Evolutionary conservation across 2,888 invertebrate species (phyloP).

Genomic region (Andricus quercusramuli): DNA sequence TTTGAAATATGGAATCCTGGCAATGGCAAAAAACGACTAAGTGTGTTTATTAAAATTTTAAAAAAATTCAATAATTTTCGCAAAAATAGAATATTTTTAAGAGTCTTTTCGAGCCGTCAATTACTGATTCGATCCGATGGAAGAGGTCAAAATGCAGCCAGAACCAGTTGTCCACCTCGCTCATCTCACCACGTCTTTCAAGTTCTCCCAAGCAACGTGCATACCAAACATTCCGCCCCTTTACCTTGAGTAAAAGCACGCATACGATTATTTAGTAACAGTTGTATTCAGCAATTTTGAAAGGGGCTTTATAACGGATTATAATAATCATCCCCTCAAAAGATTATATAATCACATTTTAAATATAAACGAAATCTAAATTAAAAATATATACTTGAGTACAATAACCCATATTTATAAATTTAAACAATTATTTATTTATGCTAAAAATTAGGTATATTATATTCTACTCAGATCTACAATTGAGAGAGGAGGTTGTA

Average conservation of each 20-base stretch:
- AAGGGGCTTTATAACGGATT: slow-evolving; percentile 4
- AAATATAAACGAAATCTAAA: neutral
- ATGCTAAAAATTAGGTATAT: neutral
- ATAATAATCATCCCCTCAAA: neutral
- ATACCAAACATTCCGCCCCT: slow-evolving; percentile 70
- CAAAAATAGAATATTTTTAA: slow-evolving; percentile 4
- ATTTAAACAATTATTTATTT: slow-evolving; percentile 11
- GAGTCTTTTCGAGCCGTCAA: slow-evolving; percentile 27
- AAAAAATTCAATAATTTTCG: neutral
- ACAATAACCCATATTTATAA: too few relatives aligned
- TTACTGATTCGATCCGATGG: slow-evolving; percentile 25
- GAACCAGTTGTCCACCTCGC: slow-evolving; percentile 52
- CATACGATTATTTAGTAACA: slow-evolving; percentile 47
- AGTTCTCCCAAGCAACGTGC: slow-evolving; percentile 57
- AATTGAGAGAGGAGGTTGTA: slow-evolving; percentile 8
- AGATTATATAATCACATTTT: neutral
- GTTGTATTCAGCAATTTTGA: slow-evolving; percentile 12
- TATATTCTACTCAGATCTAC: neutral
- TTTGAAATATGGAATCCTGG: neutral
- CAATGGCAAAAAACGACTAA: neutral
- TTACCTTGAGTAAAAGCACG: slow-evolving; percentile 67
- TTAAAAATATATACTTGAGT: neutral
- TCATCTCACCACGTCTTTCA: slow-evolving; percentile 48
- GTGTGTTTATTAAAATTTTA: too few relatives aligned
- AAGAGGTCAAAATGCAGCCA: slow-evolving; percentile 36